Percentiles rank a stretch among this genome's conserved stretches.
phyloP scores from a whole-genome alignment of 2,888 invertebrate genomes.

The Cantharis lateralis region DNA sequence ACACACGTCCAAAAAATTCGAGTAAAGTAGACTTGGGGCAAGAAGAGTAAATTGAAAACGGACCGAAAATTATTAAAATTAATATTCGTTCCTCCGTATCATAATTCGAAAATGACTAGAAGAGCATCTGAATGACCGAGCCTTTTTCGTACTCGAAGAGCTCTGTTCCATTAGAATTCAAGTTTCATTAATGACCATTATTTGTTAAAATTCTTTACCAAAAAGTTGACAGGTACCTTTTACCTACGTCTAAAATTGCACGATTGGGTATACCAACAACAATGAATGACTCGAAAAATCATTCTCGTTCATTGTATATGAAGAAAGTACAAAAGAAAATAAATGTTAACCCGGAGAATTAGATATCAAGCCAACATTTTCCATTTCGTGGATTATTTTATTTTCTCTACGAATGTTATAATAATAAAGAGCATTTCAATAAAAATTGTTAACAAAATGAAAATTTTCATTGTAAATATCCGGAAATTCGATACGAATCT shows the following conservation, averaged over 20 bases:
- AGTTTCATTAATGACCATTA: background rate
- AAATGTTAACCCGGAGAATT: background rate
- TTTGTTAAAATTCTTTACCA: background rate
- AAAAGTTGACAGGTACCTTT: background rate
- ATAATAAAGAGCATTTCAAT: background rate
- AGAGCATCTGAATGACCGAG: too few species aligned
- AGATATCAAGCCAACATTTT: background rate
- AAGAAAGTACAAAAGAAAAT: background rate
- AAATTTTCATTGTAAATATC: background rate
- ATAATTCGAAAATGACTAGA: background rate
- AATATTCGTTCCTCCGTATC: too few species aligned
- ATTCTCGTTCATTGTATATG: background rate
- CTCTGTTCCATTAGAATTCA: too few species aligned
- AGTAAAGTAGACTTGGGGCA: background rate
- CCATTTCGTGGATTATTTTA: background rate
- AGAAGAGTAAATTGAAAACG: background rate
- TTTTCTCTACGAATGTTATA: background rate
- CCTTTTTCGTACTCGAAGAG: background rate
- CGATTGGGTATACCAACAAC: background rate
- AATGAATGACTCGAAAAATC: background rate
- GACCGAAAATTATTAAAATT: too few species aligned
- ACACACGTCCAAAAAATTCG: too few species aligned
- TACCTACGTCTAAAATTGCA: background rate
- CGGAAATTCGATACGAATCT: background rate
- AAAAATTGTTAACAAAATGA: background rate